Conservation (phyloP, 2,888 invertebrate genomes). For the Philonicus albiceps region DNA sequence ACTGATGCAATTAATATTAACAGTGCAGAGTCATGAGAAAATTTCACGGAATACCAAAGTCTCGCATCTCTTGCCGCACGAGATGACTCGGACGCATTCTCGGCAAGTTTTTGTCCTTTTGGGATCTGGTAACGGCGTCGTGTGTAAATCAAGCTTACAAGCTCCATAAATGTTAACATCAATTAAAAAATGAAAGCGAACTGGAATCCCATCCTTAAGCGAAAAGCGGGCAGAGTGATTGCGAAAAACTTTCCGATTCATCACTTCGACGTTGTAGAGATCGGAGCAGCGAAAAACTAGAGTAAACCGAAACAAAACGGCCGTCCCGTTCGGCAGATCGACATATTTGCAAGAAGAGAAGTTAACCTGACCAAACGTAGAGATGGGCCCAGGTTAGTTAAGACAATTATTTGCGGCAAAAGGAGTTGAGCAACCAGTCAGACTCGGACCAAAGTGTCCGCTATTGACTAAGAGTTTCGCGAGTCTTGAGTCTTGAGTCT, state of each 20-base stretch:
- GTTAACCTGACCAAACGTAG: conserved; percentile 36
- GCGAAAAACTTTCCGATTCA: conserved; percentile 39
- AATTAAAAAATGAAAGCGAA: conserved; percentile 42
- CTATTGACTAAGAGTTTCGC: neutral
- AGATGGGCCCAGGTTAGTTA: conserved; percentile 31
- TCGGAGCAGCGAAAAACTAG: conserved; percentile 21
- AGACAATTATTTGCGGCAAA: conserved; percentile 32
- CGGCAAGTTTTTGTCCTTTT: conserved; percentile 30
- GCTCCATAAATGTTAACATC: conserved; percentile 40
- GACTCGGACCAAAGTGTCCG: conserved; percentile 18
- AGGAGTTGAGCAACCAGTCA: conserved; percentile 33
- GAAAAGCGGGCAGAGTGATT: conserved; percentile 3
- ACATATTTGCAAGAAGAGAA: conserved; percentile 36
- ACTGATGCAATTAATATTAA: conserved; percentile 9
- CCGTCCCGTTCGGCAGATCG: conserved; percentile 16
- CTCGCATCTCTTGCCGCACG: neutral
- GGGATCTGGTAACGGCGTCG: neutral
- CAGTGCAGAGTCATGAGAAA: conserved; percentile 16
- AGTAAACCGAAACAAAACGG: conserved; percentile 30
- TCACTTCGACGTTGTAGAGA: conserved; percentile 8
- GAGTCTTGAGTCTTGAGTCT: no score
- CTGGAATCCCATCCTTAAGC: conserved; percentile 40
- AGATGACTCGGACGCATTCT: conserved; percentile 19
- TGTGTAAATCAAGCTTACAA: conserved; percentile 41
- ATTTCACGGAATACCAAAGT: neutral